Percentiles rank a stretch among this genome's conserved stretches.
These are phyloP conservation scores for Himalopsyche anomala DNA, from an alignment of 2,888 invertebrate species.

Conservation along the genomic window DNA sequence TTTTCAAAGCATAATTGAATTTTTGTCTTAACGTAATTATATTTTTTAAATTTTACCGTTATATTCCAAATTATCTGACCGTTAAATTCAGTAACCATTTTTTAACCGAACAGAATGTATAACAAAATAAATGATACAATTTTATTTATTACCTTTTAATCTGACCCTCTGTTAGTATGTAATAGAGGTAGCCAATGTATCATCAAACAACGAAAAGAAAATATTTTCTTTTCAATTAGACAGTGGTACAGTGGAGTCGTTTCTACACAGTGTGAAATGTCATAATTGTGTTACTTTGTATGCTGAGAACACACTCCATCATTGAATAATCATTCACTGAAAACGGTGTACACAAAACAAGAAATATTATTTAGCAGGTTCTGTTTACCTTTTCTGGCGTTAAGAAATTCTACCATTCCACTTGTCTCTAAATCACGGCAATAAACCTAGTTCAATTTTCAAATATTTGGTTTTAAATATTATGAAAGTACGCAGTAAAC, in stretches of 20 bases:
- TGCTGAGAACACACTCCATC: slow-evolving; percentile 44
- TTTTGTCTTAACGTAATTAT: not conserved
- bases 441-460: slow-evolving; percentile 1
- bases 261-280: slow-evolving; percentile 62
- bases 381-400: slow-evolving; percentile 26
- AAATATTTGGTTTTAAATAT: slow-evolving; percentile 18
- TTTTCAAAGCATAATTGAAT: no score
- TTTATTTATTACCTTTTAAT: not conserved
- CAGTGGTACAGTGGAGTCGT: slow-evolving; percentile 47
- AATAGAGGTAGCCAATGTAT: slow-evolving; percentile 62
- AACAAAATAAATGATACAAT: slow-evolving; percentile 8
- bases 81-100: no score
- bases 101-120: no score
- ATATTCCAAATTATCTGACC: no score
- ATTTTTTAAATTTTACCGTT: not conserved
- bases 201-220: slow-evolving; percentile 62
- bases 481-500: not conserved
- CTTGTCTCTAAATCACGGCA: slow-evolving; percentile 10
- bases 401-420: slow-evolving; percentile 10
- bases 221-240: slow-evolving; percentile 60
- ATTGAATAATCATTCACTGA: slow-evolving; percentile 42
- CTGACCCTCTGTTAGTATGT: slow-evolving; percentile 32
- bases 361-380: slow-evolving; percentile 11
- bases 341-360: slow-evolving; percentile 30
- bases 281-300: slow-evolving; percentile 55